Conservation (phyloP, 2,888 invertebrate species). For the Linhomoeus sp. region DNA sequence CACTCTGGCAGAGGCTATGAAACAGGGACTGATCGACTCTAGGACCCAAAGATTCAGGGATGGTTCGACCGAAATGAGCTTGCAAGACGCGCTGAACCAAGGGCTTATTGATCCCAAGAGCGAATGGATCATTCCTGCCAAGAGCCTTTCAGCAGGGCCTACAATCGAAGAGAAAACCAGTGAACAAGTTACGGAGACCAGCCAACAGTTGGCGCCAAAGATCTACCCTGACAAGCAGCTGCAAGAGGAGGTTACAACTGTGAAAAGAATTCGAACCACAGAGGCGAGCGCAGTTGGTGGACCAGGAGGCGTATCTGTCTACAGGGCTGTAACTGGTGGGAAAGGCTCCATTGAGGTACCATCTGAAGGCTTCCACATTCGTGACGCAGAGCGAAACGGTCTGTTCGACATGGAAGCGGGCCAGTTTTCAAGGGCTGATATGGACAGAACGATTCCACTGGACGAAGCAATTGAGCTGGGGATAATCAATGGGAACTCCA, state of each 20-base stretch:
- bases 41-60: slow-evolving; percentile 26
- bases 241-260: slow-evolving; percentile 26
- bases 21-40: slow-evolving; percentile 52
- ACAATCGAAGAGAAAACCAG: slow-evolving; percentile 27
- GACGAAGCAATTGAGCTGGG: slow-evolving; percentile 43
- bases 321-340: slow-evolving; percentile 25
- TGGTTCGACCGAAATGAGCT: slow-evolving; percentile 39
- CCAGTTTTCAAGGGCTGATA: slow-evolving; percentile 61
- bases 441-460: slow-evolving; percentile 59
- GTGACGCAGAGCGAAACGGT: slow-evolving; percentile 58
- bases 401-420: slow-evolving; percentile 64
- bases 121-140: slow-evolving; percentile 27
- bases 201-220: slow-evolving; percentile 26
- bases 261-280: slow-evolving; percentile 22
- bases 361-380: slow-evolving; percentile 57
- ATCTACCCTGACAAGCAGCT: slow-evolving; percentile 18
- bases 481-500: slow-evolving; percentile 52
- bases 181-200: slow-evolving; percentile 25
- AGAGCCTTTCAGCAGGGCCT: slow-evolving; percentile 17
- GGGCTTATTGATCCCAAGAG: slow-evolving; percentile 25
- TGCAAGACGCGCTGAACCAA: slow-evolving; percentile 28
- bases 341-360: slow-evolving; percentile 46
- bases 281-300: slow-evolving; percentile 24
- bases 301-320: slow-evolving; percentile 20
- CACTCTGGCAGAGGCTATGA: slow-evolving; percentile 55